A percentile compares a stretch with the other conserved stretches of the same genome.
Conservation (phyloP, 2,888 invertebrate genomes). For the Phengaris alcon region DNA sequence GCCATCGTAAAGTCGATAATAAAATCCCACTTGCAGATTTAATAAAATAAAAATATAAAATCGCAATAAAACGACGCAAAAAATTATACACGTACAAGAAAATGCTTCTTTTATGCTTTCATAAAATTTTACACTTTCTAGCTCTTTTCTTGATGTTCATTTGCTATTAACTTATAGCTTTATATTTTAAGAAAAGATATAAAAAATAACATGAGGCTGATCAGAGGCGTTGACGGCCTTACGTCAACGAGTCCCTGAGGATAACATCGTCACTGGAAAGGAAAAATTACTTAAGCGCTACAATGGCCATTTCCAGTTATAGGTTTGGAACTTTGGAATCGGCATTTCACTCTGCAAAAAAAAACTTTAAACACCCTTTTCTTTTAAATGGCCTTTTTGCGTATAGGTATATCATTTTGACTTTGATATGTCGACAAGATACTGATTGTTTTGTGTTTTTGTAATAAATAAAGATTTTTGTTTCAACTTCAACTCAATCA, state of each 20-base stretch:
- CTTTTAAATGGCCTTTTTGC: no score
- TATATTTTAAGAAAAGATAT: neutral
- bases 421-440: no score
- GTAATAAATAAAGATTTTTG: no score
- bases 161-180: neutral
- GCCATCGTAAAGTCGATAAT: neutral
- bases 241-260: neutral
- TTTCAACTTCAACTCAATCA: no score
- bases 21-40: constrained; percentile 6
- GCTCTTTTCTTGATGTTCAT: neutral
- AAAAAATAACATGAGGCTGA: neutral
- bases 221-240: neutral
- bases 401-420: no score
- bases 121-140: constrained; percentile 20
- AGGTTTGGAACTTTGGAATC: no score
- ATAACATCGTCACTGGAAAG: neutral
- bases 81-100: constrained; percentile 22
- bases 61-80: neutral
- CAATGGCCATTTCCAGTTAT: no score
- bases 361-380: no score
- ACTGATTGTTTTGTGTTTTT: no score
- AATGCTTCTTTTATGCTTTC: constrained; percentile 17
- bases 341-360: no score
- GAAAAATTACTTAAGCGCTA: no score
- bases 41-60: constrained; percentile 19